Percentiles rank a stretch among this genome's conserved stretches.
These are phyloP conservation scores for Sisor rabdophorus DNA, from an alignment of 2,113 vertebrate species.

Conservation along the genomic window DNA sequence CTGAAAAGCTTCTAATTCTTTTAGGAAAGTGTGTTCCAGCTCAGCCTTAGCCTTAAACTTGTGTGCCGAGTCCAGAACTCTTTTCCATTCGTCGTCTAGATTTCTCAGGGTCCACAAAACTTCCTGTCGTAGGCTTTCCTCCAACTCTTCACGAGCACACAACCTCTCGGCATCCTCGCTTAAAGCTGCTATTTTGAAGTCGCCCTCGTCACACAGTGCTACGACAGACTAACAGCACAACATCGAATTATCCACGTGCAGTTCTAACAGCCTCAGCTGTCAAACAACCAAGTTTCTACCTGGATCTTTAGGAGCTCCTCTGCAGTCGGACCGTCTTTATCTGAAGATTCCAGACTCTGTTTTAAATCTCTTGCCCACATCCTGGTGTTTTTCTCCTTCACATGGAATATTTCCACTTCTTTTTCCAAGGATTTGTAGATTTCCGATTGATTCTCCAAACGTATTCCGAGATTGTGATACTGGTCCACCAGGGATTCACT, in stretches of 20 bases:
- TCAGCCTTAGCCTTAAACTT: slow-evolving; percentile 46
- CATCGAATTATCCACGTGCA: not conserved
- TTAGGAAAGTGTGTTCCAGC: slow-evolving; percentile 35
- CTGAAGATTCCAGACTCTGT: slow-evolving; percentile 33
- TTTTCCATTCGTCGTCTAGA: slow-evolving; percentile 62
- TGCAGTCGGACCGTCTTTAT: slow-evolving; percentile 17
- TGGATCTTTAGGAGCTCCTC: slow-evolving; percentile 36
- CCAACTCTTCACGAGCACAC: slow-evolving; percentile 51
- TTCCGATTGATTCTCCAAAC: slow-evolving; percentile 52
- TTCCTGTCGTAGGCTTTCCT: slow-evolving; percentile 49
- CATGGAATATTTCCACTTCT: slow-evolving; percentile 39
- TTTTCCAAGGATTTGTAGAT: slow-evolving; percentile 50
- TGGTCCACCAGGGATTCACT: slow-evolving; percentile 61
- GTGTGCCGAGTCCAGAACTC: slow-evolving; percentile 52
- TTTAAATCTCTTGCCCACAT: slow-evolving; percentile 48
- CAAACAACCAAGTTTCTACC: slow-evolving; percentile 21
- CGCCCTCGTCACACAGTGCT: slow-evolving; percentile 51
- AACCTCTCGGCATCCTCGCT: slow-evolving; percentile 48
- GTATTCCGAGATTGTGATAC: slow-evolving; percentile 59
- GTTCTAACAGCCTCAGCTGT: not conserved
- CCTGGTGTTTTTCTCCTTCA: slow-evolving; percentile 31
- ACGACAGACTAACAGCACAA: slow-evolving; percentile 39
- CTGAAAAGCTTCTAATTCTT: slow-evolving; percentile 48
- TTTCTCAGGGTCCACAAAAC: slow-evolving; percentile 43
- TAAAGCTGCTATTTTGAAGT: slow-evolving; percentile 56